phyloP scores from a whole-genome alignment of 2,888 invertebrate genomes.

The Andrena hattorfiana region DNA sequence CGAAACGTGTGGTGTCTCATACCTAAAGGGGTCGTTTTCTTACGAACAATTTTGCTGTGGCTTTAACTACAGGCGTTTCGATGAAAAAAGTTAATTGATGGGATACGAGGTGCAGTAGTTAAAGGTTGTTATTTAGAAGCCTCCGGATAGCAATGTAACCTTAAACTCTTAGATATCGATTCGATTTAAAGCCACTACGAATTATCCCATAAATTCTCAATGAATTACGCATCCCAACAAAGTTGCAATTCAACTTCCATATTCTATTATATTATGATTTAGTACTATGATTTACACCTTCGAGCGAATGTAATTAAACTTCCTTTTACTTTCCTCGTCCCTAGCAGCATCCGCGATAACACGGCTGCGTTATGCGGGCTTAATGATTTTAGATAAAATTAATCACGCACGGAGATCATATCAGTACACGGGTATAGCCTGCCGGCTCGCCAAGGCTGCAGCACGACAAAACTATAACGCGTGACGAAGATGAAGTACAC shows the following conservation, averaged over 20 bases:
- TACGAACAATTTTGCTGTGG: too few relatives aligned
- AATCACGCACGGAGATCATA: constrained; percentile 55
- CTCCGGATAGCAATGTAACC: neutral
- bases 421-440: constrained; percentile 47
- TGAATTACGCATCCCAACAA: constrained; percentile 12
- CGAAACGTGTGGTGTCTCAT: too few relatives aligned
- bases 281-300: constrained; percentile 18
- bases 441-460: constrained; percentile 49
- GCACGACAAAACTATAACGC: constrained; percentile 52
- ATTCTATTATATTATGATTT: neutral
- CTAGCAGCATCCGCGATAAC: constrained; percentile 15
- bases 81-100: too few relatives aligned
- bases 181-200: neutral
- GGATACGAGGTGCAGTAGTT: too few relatives aligned
- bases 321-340: neutral
- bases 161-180: neutral
- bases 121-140: neutral
- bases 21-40: too few relatives aligned
- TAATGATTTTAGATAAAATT: constrained; percentile 50
- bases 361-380: constrained; percentile 20
- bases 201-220: constrained; percentile 11
- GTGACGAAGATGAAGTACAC: constrained; percentile 56
- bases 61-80: neutral
- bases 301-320: neutral
- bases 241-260: constrained; percentile 25